Percentiles rank a stretch among this genome's conserved stretches.
Evolutionary conservation across 2,113 vertebrate species (phyloP).

Genomic region (Meleagris gallopavo): DNA sequence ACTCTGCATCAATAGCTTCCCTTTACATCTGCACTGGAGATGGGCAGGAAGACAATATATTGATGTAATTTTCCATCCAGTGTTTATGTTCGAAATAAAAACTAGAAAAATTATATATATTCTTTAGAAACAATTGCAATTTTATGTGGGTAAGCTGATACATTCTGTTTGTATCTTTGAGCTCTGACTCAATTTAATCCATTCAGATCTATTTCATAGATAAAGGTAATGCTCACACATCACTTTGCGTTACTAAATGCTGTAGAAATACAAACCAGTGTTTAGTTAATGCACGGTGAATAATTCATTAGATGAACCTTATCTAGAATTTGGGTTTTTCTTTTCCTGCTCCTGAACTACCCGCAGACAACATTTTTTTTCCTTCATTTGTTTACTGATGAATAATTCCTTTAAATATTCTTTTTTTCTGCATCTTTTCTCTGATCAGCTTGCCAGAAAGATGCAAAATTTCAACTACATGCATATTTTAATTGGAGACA

Average conservation of each 20-base stretch:
- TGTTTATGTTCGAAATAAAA: slow-evolving; percentile 6
- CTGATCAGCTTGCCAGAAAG: neutral
- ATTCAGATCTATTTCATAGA: neutral
- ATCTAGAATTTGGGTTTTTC: neutral
- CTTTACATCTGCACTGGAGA: neutral
- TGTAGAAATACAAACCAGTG: slow-evolving; percentile 15
- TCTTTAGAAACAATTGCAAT: neutral
- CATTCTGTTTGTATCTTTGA: neutral
- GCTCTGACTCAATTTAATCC: neutral
- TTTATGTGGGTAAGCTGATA: neutral
- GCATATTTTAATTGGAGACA: neutral
- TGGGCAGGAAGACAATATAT: neutral
- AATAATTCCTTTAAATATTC: slow-evolving; percentile 24
- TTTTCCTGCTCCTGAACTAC: neutral
- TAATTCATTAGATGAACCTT: slow-evolving; percentile 34
- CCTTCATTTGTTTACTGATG: neutral
- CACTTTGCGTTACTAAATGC: slow-evolving; percentile 5
- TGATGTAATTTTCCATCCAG: neutral
- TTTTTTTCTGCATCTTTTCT: neutral
- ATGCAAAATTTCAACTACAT: neutral
- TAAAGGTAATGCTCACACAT: slow-evolving; percentile 6
- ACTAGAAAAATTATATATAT: neutral
- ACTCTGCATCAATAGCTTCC: neutral
- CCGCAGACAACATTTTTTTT: neutral
- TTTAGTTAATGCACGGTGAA: slow-evolving; percentile 15